phyloP scores from a whole-genome alignment of 2,888 invertebrate species.

The Drosophila anomalata region DNA sequence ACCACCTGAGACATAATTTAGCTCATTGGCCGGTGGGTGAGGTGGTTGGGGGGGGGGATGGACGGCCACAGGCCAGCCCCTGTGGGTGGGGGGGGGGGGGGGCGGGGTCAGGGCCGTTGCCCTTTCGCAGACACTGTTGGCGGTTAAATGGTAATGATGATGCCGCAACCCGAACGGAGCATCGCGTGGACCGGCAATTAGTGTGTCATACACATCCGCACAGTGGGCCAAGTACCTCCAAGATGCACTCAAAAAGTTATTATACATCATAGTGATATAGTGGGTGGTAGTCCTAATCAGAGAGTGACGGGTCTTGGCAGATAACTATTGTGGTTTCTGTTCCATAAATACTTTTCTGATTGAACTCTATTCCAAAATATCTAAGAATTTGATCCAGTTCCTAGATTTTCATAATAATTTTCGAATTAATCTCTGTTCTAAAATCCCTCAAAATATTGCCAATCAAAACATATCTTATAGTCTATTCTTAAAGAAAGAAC shows the following conservation, averaged over 20 bases:
- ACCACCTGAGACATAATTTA: constrained; percentile 16
- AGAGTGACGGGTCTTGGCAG: no score
- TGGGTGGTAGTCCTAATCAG: no score
- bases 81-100: constrained; percentile 9
- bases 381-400: no score
- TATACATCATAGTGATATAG: background rate
- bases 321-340: background rate
- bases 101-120: constrained; percentile 38
- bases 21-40: background rate
- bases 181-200: constrained; percentile 72
- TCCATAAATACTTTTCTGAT: background rate
- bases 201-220: constrained; percentile 58
- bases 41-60: background rate
- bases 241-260: background rate
- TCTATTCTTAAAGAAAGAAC: no score
- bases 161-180: constrained; percentile 62
- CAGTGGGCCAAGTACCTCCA: constrained; percentile 4
- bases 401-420: no score
- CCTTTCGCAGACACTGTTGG: constrained; percentile 8
- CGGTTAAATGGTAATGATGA: constrained; percentile 26
- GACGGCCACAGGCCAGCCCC: background rate
- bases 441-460: no score
- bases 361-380: background rate
- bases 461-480: no score
- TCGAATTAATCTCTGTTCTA: no score